Conservation (phyloP, 2,888 invertebrate species). For the Oscheius sp. region DNA sequence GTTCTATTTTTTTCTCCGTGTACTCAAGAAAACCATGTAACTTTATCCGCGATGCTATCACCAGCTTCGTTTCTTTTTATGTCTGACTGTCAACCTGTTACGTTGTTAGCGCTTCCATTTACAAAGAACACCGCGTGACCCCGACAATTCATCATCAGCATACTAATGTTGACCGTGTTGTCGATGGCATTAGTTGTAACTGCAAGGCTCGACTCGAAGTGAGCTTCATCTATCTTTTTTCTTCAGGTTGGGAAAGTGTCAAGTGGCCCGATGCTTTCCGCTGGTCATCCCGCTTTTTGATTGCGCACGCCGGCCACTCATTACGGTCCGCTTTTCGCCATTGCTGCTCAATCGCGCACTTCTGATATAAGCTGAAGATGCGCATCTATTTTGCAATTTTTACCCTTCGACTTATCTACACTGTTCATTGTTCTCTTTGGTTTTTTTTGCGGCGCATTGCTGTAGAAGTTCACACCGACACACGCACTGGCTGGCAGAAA, state of each 20-base stretch:
- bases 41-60: too few relatives aligned
- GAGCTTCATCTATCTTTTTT: conserved; percentile 11
- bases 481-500: conserved; percentile 33
- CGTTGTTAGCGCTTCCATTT: neutral
- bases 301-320: conserved; percentile 38
- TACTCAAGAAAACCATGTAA: neutral
- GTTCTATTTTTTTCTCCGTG: conserved; percentile 9
- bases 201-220: neutral
- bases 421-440: neutral
- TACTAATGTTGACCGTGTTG: conserved; percentile 13
- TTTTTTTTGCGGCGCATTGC: neutral
- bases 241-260: conserved; percentile 28
- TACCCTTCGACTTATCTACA: neutral
- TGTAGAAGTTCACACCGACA: conserved; percentile 11
- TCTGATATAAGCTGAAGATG: neutral
- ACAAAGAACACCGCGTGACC: conserved; percentile 28
- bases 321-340: conserved; percentile 35
- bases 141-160: conserved; percentile 25
- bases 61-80: too few relatives aligned
- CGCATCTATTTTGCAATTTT: neutral
- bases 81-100: too few relatives aligned
- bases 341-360: conserved; percentile 32
- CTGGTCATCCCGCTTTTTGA: conserved; percentile 37
- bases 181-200: neutral
- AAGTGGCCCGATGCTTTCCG: conserved; percentile 36